Evolutionary conservation across 2,797 vertebrate species (phyloP), one percentile per base, ranked within the genome.

Genomic region (Apogon hyalosoma): DNA sequence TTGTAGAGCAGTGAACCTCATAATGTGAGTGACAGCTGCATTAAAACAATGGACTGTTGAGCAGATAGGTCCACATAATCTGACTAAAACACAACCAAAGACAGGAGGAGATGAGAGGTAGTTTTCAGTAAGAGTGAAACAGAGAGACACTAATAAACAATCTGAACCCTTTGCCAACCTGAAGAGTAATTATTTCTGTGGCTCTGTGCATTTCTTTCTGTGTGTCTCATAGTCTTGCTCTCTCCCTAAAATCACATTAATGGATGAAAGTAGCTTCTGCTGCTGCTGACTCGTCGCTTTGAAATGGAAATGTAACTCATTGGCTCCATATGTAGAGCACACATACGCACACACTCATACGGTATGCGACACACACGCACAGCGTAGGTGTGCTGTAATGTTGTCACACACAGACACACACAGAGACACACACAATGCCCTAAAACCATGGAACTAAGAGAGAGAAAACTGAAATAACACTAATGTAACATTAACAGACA

Each of bases 281-380:
- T 69, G 81, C 86, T 88, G 91, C 89, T 89, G 90, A 91, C 85
- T 89, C 79, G 82, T 84, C 40, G 83, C 91, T 92, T 92, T 92
- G 90, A 92, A 91, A 89, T 92, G 91, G 89, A 91, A 92, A 92
- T 92, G 78, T 63, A 90, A 86, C 84, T 89, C 88, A 91, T 82
- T 89, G 87, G 80, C 88, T 87, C 84, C 84, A 89, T 91, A 91
- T 88, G 87, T 83, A 80, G 75, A 78, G 66, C 9, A 62, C 21
- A 16, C 75, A 62, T 36, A 69, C 71, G 71, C 75, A 51, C 59
- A 41, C 71, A 62, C 56, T 16, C 21, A 52, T 33, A 64, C 53
- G 54, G 18, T 49, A 68, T 46, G 64, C 42, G 7, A 49, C 52
- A 72, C 53, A 70, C 46, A 67, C 31, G 58, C 40, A 47, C 9